Percentiles rank a stretch among this genome's conserved stretches.
phyloP scores from a whole-genome alignment of 2,888 invertebrate genomes.

The Masnerella sp. region DNA sequence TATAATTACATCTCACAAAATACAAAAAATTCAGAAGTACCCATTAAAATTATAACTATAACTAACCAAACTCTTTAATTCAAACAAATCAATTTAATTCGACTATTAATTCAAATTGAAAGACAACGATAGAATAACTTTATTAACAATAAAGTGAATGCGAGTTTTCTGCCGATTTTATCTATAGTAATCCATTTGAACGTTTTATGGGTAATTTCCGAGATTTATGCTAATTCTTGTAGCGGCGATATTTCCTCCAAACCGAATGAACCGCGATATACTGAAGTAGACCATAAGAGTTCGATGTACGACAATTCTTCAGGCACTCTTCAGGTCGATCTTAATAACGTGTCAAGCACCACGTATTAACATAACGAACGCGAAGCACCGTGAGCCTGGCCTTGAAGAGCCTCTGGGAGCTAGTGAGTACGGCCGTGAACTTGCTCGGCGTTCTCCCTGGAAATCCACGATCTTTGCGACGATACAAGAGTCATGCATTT shows the following conservation, averaged over 20 bases:
- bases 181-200: conserved; percentile 10
- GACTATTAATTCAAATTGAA: neutral
- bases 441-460: conserved; percentile 64
- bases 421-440: conserved; percentile 71
- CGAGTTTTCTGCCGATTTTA: conserved; percentile 2
- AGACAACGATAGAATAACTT: too few relatives aligned
- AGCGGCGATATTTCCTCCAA: neutral
- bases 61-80: too few relatives aligned
- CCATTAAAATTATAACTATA: too few relatives aligned
- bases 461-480: conserved; percentile 45
- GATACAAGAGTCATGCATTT: conserved; percentile 37
- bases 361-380: conserved; percentile 62
- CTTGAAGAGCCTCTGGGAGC: conserved; percentile 63
- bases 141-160: neutral
- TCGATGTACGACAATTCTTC: conserved; percentile 57
- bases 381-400: conserved; percentile 61
- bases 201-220: conserved; percentile 19
- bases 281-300: conserved; percentile 27
- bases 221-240: conserved; percentile 38
- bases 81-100: too few relatives aligned
- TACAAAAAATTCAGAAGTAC: too few relatives aligned
- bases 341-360: conserved; percentile 57
- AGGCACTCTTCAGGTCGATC: conserved; percentile 57
- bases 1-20: too few relatives aligned
- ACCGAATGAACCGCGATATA: neutral